Base-by-base conservation (phyloP, 1,140 invertebrate species). In the Rhopalosiphum padi region DNA sequence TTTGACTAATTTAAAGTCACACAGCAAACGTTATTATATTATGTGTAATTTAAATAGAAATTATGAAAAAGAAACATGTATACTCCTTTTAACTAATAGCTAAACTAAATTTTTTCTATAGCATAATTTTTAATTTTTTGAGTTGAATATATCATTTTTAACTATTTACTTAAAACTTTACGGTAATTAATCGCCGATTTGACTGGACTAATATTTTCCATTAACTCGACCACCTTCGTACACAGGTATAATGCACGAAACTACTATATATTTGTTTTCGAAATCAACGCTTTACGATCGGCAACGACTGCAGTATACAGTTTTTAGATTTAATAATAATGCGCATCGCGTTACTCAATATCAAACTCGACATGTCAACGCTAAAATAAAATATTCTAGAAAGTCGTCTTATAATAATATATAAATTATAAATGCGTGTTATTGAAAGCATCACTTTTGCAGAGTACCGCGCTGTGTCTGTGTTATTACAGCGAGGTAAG, bases 321-420 rank as follows among this genome's bases (percentile, higher is more conserved):
- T 77, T 35, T 77, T 77, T n/a, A n/a, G 30, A n/a, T n/a, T 77
- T 21, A 77, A 77, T 77, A n/a, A 77, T 77, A 77, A 77, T 77
- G 30, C 60, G 15, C 60, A 15, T 77, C 4, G 60, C 30, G 55
- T 60, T 60, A 77, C 5, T n/a, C 60, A 77, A n/a, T n/a, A 77
- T 77, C 11, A 77, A 77, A 77, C 30, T 77, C 60, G n/a, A 77
- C 30, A n/a, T n/a, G 60, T n/a, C n/a, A 77, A 77, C 30, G 60
- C 60, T 15, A 77, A 77, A 77, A 77, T 77, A 77, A 77, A 77
- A 77, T 77, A 77, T 77, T 77, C 60, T 77, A 77, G 60, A 77
- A 77, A 77, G 60, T 77, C 60, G 60, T n/a, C 60, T 77, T 18
- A 51, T 51, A 51, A 51, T 51, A 1, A n/a, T 68, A 18, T 68